These are phyloP conservation scores for Chydorus sphaericus DNA, from an alignment of 2,888 invertebrate genomes.

Conservation along the genomic window DNA sequence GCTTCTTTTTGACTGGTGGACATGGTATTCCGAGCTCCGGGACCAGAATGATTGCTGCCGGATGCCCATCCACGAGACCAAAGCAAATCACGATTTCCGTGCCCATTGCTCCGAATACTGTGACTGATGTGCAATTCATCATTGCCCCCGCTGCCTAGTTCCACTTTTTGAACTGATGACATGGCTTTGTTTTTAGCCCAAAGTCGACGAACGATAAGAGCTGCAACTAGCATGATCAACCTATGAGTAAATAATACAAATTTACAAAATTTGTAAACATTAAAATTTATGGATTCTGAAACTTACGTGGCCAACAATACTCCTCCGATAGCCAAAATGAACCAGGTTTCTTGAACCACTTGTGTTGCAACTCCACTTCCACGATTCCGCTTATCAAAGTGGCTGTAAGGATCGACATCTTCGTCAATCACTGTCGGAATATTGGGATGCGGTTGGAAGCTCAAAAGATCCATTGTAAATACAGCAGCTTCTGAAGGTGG, in stretches of 20 bases:
- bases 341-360: constrained; percentile 56
- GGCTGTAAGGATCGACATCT: constrained; percentile 5
- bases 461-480: constrained; percentile 10
- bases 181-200: constrained; percentile 7
- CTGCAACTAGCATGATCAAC: not conserved
- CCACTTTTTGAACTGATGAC: constrained; percentile 4
- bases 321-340: constrained; percentile 69
- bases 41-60: constrained; percentile 18
- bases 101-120: not conserved
- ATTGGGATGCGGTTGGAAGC: not conserved
- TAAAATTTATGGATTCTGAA: too few species aligned
- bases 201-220: not conserved
- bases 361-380: constrained; percentile 13
- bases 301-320: constrained; percentile 42
- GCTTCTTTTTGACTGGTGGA: not conserved
- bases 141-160: not conserved
- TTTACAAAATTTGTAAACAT: too few species aligned
- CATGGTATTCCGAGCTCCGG: not conserved
- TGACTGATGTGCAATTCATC: not conserved
- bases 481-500: constrained; percentile 8
- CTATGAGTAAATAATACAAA: too few species aligned
- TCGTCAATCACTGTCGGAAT: not conserved
- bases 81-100: constrained; percentile 16
- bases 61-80: constrained; percentile 24
- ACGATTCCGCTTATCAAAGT: not conserved